Conservation (phyloP, 2,113 vertebrate species). For the Ornithorhynchus anatinus region DNA sequence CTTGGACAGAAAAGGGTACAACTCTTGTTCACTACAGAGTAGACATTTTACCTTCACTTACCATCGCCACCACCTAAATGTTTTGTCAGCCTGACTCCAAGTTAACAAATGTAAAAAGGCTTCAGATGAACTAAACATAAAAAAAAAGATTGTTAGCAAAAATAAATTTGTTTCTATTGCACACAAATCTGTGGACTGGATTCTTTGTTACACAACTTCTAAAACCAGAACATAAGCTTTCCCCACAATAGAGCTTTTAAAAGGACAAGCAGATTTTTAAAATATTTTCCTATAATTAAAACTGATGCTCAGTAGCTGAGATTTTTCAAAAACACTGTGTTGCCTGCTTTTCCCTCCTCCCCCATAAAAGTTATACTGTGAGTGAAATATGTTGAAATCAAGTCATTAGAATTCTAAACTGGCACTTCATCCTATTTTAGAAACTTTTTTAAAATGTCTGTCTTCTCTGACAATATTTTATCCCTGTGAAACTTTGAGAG, state of each 20-base stretch:
- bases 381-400: slow-evolving; percentile 36
- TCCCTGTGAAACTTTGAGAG: slow-evolving; percentile 7
- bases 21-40: no score
- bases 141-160: no score
- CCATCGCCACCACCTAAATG: no score
- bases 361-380: slow-evolving; percentile 37
- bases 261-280: slow-evolving; percentile 36
- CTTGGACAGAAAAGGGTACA: no score
- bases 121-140: no score
- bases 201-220: not conserved
- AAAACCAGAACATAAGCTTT: not conserved
- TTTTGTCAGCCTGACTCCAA: no score
- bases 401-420: slow-evolving; percentile 43
- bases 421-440: slow-evolving; percentile 30
- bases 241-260: slow-evolving; percentile 31
- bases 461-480: slow-evolving; percentile 48
- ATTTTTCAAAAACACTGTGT: slow-evolving; percentile 35
- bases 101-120: no score
- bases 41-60: no score
- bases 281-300: slow-evolving; percentile 51
- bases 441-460: slow-evolving; percentile 38
- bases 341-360: slow-evolving; percentile 42
- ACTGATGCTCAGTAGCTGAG: slow-evolving; percentile 27
- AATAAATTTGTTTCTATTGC: no score
- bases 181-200: no score